Conservation (phyloP, 1,140 invertebrate genomes). For the Aphaenogaster floridana region DNA sequence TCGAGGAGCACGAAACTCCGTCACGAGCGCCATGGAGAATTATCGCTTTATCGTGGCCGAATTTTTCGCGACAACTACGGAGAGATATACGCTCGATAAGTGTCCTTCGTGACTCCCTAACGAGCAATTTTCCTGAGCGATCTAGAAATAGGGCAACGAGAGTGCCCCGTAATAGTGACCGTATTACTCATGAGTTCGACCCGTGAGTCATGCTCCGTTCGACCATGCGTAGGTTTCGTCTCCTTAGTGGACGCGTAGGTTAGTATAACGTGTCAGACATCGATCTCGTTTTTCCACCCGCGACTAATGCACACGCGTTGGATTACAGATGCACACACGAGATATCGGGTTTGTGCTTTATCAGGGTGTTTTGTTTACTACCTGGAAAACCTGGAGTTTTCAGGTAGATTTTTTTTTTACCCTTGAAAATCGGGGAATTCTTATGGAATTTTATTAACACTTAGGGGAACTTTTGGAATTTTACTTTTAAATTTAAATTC, state of each 20-base stretch:
- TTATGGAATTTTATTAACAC: no score
- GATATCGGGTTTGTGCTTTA: not conserved
- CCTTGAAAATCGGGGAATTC: no score
- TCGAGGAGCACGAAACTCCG: not conserved
- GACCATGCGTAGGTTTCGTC: slow-evolving; percentile 58
- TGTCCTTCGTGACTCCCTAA: slow-evolving; percentile 11
- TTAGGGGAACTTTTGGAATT: no score
- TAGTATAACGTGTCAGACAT: slow-evolving; percentile 38
- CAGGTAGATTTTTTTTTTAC: no score
- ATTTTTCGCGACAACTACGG: not conserved
- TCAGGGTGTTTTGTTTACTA: no score
- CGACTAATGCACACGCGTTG: not conserved
- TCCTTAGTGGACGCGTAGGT: slow-evolving; percentile 22
- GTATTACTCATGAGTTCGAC: slow-evolving; percentile 56
- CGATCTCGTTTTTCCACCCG: slow-evolving; percentile 27
- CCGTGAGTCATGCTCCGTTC: slow-evolving; percentile 55
- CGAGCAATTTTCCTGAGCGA: slow-evolving; percentile 15
- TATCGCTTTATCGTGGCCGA: not conserved
- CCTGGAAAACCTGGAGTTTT: no score
- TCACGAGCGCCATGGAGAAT: not conserved
- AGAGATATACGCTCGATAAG: not conserved
- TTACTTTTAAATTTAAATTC: no score
- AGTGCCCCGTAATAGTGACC: slow-evolving; percentile 34
- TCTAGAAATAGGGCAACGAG: slow-evolving; percentile 35
- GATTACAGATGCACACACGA: not conserved